Evolutionary conservation across 2,113 vertebrate species (phyloP).

Genomic region (Rhabdornis inornatus): DNA sequence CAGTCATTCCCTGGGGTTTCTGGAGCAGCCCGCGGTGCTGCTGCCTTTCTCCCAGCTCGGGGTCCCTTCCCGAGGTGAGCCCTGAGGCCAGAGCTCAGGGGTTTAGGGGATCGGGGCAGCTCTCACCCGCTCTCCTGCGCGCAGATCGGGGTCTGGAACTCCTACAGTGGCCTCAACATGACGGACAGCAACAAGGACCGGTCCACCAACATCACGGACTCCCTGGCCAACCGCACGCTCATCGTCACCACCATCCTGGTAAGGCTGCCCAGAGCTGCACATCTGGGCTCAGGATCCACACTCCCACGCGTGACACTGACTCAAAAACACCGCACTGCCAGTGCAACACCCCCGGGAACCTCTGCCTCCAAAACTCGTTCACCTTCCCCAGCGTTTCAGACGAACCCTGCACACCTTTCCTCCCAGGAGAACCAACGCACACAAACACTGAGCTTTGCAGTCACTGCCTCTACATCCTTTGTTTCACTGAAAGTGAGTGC

Average conservation of each 20-base stretch:
- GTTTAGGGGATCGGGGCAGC: rapidly evolving
- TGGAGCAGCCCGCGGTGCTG: background rate
- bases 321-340: background rate
- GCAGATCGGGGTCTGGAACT: constrained; percentile 97
- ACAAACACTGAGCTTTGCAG: background rate
- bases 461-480: background rate
- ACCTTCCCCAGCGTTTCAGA: background rate
- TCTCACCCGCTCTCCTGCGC: constrained; percentile 26
- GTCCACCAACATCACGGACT: constrained; percentile 86
- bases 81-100: background rate
- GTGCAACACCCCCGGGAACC: background rate
- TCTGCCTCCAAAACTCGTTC: background rate
- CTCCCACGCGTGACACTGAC: rapidly evolving
- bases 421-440: background rate
- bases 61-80: background rate
- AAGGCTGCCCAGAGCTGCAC: background rate
- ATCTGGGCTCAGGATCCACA: background rate
- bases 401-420: rapidly evolving
- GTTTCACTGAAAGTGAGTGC: background rate
- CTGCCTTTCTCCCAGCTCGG: background rate
- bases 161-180: constrained; percentile 94
- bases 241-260: constrained; percentile 98
- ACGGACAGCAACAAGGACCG: constrained; percentile 86
- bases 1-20: constrained; percentile 3
- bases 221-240: constrained; percentile 91